phyloP scores from a whole-genome alignment of 2,113 vertebrate species.

The Aythya baeri region DNA sequence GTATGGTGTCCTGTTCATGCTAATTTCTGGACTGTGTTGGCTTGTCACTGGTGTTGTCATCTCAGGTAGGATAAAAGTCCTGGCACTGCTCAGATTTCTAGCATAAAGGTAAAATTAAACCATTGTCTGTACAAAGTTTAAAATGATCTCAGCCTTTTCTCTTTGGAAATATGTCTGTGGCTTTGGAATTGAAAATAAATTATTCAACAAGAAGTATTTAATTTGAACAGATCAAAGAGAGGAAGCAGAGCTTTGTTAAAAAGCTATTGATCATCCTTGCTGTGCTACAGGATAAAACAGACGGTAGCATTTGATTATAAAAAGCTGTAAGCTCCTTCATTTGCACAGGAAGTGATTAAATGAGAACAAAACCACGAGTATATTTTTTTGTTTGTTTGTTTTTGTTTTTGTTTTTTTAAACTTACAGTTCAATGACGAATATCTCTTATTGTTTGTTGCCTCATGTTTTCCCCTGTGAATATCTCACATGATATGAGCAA shows the following conservation, averaged over 20 bases:
- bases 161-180: neutral
- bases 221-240: neutral
- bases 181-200: neutral
- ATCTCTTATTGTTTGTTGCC: neutral
- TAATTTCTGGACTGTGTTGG: neutral
- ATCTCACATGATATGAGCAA: neutral
- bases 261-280: neutral
- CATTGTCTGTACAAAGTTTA: neutral
- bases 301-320: neutral
- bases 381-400: neutral
- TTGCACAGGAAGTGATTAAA: neutral
- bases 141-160: neutral
- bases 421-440: neutral
- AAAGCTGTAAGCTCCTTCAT: neutral
- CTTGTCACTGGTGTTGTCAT: neutral
- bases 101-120: neutral
- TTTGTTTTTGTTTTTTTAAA: too few relatives aligned
- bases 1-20: neutral
- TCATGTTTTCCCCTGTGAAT: neutral
- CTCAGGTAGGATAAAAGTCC: neutral
- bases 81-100: neutral
- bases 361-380: neutral
- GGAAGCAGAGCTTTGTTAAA: constrained; percentile 14
- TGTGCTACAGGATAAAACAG: neutral
- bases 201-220: neutral